A percentile compares a stretch with the other conserved stretches of the same genome.
phyloP scores from a whole-genome alignment of 2,797 vertebrate species.

The Anabacerthia variegaticeps region DNA sequence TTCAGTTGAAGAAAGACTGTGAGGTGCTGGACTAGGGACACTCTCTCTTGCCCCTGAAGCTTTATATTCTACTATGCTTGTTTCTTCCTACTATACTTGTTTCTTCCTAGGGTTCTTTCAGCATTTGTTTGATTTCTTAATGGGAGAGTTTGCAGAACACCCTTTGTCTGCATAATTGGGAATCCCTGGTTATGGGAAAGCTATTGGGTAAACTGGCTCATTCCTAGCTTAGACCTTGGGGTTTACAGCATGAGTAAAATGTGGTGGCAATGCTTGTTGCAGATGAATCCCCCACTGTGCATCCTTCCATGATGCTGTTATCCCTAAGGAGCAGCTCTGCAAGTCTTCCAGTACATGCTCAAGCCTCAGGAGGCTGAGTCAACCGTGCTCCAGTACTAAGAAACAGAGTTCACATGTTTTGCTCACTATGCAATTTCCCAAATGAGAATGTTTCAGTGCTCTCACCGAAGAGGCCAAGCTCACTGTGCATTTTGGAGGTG shows the following conservation, averaged over 20 bases:
- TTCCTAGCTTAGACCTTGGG: not conserved
- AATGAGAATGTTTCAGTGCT: not conserved
- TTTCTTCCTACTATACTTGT: not conserved
- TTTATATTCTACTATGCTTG: not conserved
- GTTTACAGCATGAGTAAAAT: not conserved
- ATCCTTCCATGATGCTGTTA: not conserved
- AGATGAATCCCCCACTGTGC: not conserved
- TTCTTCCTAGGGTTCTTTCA: not conserved
- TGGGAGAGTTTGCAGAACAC: not conserved
- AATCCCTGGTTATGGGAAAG: not conserved
- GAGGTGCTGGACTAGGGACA: not conserved
- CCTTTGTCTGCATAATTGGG: not conserved
- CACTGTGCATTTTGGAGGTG: not conserved
- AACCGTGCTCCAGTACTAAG: not conserved
- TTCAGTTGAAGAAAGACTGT: not conserved
- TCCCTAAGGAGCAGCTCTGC: not conserved
- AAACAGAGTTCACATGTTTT: not conserved
- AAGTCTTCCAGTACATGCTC: not conserved
- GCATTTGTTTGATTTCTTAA: not conserved
- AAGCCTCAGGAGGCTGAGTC: not conserved
- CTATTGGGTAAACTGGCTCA: not conserved
- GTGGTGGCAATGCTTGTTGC: not conserved
- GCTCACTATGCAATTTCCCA: not conserved
- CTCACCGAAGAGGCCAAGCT: not conserved
- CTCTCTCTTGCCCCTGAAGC: not conserved